Evolutionary conservation across 2,113 vertebrate genomes (phyloP), one percentile per base, ranked within the genome.

Genomic region (Antennarius striatus): DNA sequence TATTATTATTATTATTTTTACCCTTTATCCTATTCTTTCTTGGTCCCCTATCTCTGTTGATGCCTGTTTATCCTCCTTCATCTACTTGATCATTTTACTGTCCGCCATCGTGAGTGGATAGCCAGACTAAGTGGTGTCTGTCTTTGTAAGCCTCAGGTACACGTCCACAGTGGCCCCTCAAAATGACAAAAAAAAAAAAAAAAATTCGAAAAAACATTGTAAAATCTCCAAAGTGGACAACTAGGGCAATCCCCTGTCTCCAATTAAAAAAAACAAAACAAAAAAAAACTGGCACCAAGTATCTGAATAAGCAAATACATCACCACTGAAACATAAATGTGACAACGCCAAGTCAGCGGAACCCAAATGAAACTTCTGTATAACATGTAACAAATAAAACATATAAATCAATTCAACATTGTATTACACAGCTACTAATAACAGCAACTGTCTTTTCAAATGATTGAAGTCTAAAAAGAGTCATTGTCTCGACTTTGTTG

Each of bases 81-180:
- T 82, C 75, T 48, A 0, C 72, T 74, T 73, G 50, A 52, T 76
- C 51, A 74, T 85, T 68, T 70, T 16, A 40, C 76, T 81, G 62
- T 68, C 68, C 47, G 74, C 55, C 73, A 69, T 62, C 72, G 48
- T 15, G 72, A 86, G 82, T 78, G 77, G 69, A 62, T 59, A 17
- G 63, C 79, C 75, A 60, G 59, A 46, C 61, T 73, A 72, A 90
- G 87, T 80, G 86, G 68, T 81, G 73, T 85, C 90, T 85, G 83
- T 91, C 87, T 88, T 86, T 86, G 81, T 68, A 36, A 10, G 1
- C 58, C 64, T 81, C 46, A 66, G 57, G 68, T 54, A 76, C 48
- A 50, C 67, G 54, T 65, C 68, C 47, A 82, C 60, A 56, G 86
- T 77, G 79, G 62, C 81, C 64, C 64, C 87, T 89, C 68, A 36